Evolutionary conservation across 2,888 invertebrate species (phyloP), one percentile per base, ranked within the genome.

Genomic region (Didymodactylos carnosus): DNA sequence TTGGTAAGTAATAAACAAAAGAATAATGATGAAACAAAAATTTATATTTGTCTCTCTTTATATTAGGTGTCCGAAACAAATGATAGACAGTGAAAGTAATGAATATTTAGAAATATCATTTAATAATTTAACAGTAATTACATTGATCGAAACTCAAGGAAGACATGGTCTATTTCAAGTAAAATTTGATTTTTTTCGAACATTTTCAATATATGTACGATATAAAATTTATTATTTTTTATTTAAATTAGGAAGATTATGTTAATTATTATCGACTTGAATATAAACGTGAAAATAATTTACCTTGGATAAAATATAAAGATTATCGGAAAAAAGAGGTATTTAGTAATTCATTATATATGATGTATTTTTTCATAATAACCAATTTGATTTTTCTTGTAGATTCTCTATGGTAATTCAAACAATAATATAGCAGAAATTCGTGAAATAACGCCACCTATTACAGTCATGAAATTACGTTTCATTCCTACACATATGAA

Each of bases 31-130:
- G n/a, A n/a, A n/a, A n/a, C n/a, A n/a, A n/a, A n/a, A n/a, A n/a
- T n/a, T n/a, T n/a, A n/a, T n/a, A n/a, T n/a, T n/a, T n/a, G n/a
- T n/a, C n/a, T n/a, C n/a, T n/a, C n/a, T n/a, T n/a, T n/a, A n/a
- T n/a, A n/a, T n/a, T n/a, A n/a, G n/a, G 94, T 94, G 94, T 84
- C 93, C 94, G 14, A 88, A 88, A 83, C 86, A 87, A 72, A 88
- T 89, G 82, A 89, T 91, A 79, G 89, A 89, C 39, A 78, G 80
- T 73, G 79, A 79, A 72, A 80, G 82, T 39, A 87, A 89, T 19
- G 92, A 93, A 81, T 92, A 88, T 83, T 85, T 93, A 70, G 91
- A 93, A 86, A 86, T 89, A 69, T 89, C 92, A 82, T 86, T 94
- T 77, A 88, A 88, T 79, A 85, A 86, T 27, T 88, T 91, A 69